Conservation (phyloP, 1,140 invertebrate species). For the Zophobas atratus region DNA sequence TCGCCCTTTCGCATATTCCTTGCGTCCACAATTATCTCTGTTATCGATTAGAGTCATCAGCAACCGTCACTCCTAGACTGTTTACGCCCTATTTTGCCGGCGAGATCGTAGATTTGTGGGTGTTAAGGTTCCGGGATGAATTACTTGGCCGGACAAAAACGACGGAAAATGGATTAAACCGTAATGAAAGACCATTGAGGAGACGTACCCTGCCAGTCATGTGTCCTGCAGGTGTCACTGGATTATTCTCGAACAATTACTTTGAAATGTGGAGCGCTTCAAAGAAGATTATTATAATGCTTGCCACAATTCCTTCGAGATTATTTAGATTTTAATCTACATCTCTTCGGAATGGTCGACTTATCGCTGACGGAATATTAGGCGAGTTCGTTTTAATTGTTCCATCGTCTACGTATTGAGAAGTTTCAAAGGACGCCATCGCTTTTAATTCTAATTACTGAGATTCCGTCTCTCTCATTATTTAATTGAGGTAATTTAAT, state of each 20-base stretch:
- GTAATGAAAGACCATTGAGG: not conserved
- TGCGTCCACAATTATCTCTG: constrained; percentile 22
- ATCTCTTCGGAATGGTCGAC: constrained; percentile 21
- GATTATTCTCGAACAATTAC: constrained; percentile 44
- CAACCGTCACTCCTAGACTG: not conserved
- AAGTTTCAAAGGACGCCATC: constrained; percentile 13
- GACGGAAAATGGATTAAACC: constrained; percentile 17
- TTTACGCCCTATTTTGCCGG: not conserved
- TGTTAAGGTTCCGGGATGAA: not conserved
- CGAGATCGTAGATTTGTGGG: not conserved
- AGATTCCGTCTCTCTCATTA: constrained; percentile 28
- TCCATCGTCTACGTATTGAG: constrained; percentile 32
- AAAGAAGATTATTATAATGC: constrained; percentile 44
- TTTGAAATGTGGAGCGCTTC: constrained; percentile 28
- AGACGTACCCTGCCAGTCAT: constrained; percentile 39
- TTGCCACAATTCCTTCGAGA: constrained; percentile 28
- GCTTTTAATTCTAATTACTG: constrained; percentile 39
- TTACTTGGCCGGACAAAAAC: constrained; percentile 5
- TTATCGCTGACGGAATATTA: constrained; percentile 25
- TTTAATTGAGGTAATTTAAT: constrained; percentile 40
- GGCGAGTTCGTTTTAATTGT: constrained; percentile 22
- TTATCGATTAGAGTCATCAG: not conserved
- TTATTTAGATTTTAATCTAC: constrained; percentile 47
- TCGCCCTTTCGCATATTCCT: constrained; percentile 11
- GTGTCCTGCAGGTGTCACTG: constrained; percentile 46